These are phyloP conservation scores for Anthonomus grandis DNA, from an alignment of 1,140 invertebrate species.

Conservation along the genomic window DNA sequence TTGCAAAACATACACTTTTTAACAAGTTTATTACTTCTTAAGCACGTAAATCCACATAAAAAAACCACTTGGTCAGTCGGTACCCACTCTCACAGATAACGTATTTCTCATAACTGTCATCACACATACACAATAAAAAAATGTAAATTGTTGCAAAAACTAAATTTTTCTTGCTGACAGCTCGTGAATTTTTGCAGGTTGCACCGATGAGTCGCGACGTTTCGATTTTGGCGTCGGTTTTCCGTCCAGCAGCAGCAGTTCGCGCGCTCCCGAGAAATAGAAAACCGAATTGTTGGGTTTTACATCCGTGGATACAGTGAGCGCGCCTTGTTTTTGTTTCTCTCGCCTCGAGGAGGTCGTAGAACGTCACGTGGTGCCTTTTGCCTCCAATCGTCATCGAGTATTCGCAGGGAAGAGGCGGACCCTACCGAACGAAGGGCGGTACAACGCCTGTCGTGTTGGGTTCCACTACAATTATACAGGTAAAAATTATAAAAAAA, in stretches of 20 bases:
- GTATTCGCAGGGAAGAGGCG: constrained; percentile 27
- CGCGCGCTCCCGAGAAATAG: constrained; percentile 41
- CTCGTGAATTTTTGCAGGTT: constrained; percentile 15
- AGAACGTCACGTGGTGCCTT: constrained; percentile 45
- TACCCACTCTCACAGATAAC: too few species aligned
- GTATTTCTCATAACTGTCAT: too few species aligned
- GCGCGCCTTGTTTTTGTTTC: constrained; percentile 50
- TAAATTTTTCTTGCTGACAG: constrained; percentile 8
- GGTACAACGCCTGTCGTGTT: constrained; percentile 43
- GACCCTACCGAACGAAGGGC: constrained; percentile 37
- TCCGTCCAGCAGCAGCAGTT: too few species aligned
- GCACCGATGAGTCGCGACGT: constrained; percentile 1
- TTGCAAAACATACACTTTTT: too few species aligned
- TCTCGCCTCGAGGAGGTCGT: constrained; percentile 48
- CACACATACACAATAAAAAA: too few species aligned
- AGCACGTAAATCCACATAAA: too few species aligned
- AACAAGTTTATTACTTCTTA: too few species aligned
- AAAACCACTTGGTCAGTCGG: too few species aligned
- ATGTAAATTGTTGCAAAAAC: too few species aligned
- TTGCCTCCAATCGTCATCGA: constrained; percentile 37
- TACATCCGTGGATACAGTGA: constrained; percentile 47
- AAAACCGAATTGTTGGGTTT: constrained; percentile 48
- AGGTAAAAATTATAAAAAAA: constrained; percentile 44
- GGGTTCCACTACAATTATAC: constrained; percentile 44
- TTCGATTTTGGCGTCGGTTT: constrained; percentile 10